A percentile compares a stretch with the other conserved stretches of the same genome.
Conservation (phyloP, 2,888 invertebrate species). For the Sarcophaga variegata region DNA sequence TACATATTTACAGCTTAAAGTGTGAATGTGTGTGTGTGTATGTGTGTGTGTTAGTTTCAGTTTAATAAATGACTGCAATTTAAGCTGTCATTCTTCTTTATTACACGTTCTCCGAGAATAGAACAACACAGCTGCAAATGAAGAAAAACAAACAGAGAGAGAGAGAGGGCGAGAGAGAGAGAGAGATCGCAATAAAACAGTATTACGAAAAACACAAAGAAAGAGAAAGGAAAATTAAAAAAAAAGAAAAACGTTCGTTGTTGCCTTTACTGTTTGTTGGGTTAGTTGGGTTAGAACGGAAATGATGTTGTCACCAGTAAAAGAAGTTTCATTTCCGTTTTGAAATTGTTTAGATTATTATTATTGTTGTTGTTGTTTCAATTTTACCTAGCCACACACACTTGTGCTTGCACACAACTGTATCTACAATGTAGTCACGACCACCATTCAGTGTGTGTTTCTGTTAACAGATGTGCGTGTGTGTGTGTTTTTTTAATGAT, state of each 20-base stretch:
- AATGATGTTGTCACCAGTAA: slow-evolving; percentile 69
- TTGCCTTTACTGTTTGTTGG: background rate
- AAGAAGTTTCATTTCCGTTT: slow-evolving; percentile 62
- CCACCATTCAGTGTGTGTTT: background rate
- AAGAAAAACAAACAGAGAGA: background rate
- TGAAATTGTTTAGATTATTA: slow-evolving; percentile 38
- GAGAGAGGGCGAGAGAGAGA: slow-evolving; percentile 1
- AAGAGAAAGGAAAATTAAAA: slow-evolving; percentile 3
- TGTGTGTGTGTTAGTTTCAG: background rate
- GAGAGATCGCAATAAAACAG: slow-evolving; percentile 7
- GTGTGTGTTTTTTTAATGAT: background rate
- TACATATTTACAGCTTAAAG: background rate
- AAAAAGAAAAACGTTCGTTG: background rate
- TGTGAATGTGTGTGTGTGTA: background rate
- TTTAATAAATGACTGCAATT: slow-evolving; percentile 48
- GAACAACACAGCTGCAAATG: slow-evolving; percentile 3
- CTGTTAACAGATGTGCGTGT: background rate
- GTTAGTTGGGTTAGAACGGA: slow-evolving; percentile 51
- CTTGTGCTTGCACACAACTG: no score
- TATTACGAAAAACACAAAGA: slow-evolving; percentile 11
- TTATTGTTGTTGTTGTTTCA: background rate
- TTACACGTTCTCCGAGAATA: slow-evolving; percentile 17
- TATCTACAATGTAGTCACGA: no score
- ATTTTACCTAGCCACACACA: background rate
- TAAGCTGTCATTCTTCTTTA: slow-evolving; percentile 39